These are phyloP conservation scores for Dugesia japonica DNA, from an alignment of 2,888 invertebrate species.

Conservation along the genomic window DNA sequence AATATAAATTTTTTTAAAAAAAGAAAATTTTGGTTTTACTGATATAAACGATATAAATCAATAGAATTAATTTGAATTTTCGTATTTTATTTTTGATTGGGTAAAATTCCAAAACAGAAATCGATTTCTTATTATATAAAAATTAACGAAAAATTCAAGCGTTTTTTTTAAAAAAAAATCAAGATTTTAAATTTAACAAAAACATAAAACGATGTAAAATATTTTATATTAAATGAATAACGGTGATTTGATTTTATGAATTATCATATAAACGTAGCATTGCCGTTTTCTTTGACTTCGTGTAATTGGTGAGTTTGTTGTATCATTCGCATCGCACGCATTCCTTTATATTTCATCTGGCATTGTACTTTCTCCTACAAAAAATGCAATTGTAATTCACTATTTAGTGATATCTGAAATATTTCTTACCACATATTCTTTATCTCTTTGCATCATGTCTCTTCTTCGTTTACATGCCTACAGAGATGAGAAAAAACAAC, in stretches of 20 bases:
- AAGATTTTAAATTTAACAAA: too few relatives aligned
- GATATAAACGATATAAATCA: too few relatives aligned
- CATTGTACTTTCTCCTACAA: constrained; percentile 25
- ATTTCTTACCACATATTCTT: constrained; percentile 42
- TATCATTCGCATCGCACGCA: constrained; percentile 30
- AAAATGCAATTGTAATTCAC: background rate
- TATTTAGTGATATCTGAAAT: background rate
- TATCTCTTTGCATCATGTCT: constrained; percentile 44
- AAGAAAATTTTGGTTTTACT: too few relatives aligned
- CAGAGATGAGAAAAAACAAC: constrained; percentile 25
- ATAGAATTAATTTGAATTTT: too few relatives aligned
- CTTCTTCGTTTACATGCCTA: constrained; percentile 44
- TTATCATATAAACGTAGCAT: constrained; percentile 16
- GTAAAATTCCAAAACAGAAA: too few relatives aligned
- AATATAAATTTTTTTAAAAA: too few relatives aligned
- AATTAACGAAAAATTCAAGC: too few relatives aligned
- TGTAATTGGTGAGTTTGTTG: constrained; percentile 33
- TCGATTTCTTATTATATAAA: too few relatives aligned
- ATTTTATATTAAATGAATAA: background rate
- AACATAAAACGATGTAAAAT: background rate
- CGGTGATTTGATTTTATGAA: background rate
- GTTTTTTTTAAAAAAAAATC: too few relatives aligned
- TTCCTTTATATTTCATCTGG: constrained; percentile 31
- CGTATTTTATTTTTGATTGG: too few relatives aligned
- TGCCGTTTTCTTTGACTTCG: constrained; percentile 33